Conservation (phyloP, 2,113 vertebrate species). For the Boulengerochromis microlepis region DNA sequence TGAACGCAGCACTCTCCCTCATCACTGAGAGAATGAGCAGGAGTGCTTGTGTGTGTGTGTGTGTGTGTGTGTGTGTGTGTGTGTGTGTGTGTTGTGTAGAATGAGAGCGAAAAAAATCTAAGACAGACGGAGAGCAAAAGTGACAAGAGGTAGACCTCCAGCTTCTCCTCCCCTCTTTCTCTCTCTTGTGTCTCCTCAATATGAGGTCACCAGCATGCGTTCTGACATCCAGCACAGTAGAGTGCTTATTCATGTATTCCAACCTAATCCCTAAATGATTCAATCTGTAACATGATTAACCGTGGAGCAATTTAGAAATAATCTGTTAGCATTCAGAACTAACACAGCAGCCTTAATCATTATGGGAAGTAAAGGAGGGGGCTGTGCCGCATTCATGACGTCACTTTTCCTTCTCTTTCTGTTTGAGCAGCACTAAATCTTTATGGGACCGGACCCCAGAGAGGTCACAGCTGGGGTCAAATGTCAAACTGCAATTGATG, state of each 20-base stretch:
- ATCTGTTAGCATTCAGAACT: conserved; percentile 52
- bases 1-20: conserved; percentile 2
- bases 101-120: background rate
- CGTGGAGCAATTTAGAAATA: conserved; percentile 61
- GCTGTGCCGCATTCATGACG: conserved; percentile 8
- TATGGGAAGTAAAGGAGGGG: background rate
- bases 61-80: background rate
- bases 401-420: background rate
- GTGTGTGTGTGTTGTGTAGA: background rate
- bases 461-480: conserved; percentile 57
- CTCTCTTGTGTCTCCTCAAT: background rate
- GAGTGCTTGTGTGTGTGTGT: background rate
- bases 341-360: conserved; percentile 30
- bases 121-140: background rate
- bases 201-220: conserved; percentile 19
- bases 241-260: conserved; percentile 43
- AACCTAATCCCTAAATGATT: conserved; percentile 53
- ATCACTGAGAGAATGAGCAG: conserved; percentile 2
- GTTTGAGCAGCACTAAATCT: background rate
- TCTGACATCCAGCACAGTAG: conserved; percentile 19
- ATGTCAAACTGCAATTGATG: conserved; percentile 73
- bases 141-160: background rate
- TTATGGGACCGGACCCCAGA: conserved; percentile 6
- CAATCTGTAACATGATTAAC: conserved; percentile 64
- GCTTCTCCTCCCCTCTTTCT: background rate